Evolutionary conservation across 2,888 invertebrate species (phyloP).

Genomic region (Cyaniris semiargus): DNA sequence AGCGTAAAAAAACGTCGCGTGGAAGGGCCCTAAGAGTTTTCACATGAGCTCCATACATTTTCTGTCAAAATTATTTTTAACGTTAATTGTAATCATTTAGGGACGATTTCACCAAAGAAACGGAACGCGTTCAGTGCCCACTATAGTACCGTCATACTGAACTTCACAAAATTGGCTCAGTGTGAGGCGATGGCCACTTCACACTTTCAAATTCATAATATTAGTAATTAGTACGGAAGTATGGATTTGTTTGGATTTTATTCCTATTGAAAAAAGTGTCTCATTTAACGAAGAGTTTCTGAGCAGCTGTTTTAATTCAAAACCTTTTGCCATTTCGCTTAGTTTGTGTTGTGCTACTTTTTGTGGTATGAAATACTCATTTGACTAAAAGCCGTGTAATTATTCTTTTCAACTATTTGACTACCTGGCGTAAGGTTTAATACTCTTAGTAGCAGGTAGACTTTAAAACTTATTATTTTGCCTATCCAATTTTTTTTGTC

Average conservation of each 20-base stretch:
- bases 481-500: background rate
- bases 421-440: background rate
- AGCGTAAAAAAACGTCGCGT: too few species aligned
- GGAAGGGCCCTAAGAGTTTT: too few species aligned
- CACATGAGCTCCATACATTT: too few species aligned
- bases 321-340: conserved; percentile 5
- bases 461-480: background rate
- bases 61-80: too few species aligned
- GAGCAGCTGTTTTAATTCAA: conserved; percentile 5
- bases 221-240: background rate
- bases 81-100: too few species aligned
- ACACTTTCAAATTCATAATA: background rate
- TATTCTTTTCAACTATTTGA: background rate
- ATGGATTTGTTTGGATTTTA: background rate
- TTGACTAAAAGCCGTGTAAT: conserved; percentile 14
- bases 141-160: background rate
- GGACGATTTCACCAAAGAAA: too few species aligned
- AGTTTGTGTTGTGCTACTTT: background rate
- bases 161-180: background rate
- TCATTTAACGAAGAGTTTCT: background rate
- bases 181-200: background rate
- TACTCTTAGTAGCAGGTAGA: background rate
- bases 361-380: background rate
- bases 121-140: too few species aligned
- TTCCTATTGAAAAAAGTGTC: background rate